These are phyloP conservation scores for Nymphicus hollandicus DNA, from an alignment of 2,113 vertebrate species.

Conservation along the genomic window DNA sequence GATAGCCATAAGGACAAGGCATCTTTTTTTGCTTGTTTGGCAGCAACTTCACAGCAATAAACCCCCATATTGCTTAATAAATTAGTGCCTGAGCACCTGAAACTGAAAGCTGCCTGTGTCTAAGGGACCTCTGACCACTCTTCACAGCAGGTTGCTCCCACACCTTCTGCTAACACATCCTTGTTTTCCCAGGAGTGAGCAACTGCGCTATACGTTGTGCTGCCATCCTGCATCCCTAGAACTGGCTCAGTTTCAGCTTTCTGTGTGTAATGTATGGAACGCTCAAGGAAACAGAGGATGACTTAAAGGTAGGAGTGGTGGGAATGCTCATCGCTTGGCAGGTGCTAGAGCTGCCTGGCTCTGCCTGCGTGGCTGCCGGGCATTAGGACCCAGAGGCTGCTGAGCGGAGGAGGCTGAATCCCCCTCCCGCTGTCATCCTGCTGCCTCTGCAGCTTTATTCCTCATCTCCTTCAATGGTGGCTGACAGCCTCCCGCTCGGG, in stretches of 20 bases:
- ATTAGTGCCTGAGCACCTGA: not conserved
- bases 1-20: not conserved
- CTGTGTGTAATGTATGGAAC: not conserved
- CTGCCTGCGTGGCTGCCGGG: not conserved
- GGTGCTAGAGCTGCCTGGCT: not conserved
- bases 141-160: not conserved
- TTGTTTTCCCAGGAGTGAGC: not conserved
- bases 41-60: not conserved
- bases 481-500: slow-evolving; percentile 23
- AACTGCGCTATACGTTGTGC: not conserved
- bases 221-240: not conserved
- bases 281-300: not conserved
- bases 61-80: not conserved
- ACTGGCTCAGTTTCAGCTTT: not conserved
- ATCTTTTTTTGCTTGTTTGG: not conserved
- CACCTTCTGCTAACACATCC: not conserved
- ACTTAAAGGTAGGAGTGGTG: not conserved
- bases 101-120: not conserved
- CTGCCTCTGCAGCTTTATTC: slow-evolving; percentile 62
- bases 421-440: slow-evolving; percentile 11
- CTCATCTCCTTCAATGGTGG: slow-evolving; percentile 55
- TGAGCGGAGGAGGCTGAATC: slow-evolving; percentile 58
- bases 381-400: slow-evolving; percentile 74
- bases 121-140: not conserved
- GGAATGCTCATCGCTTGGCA: not conserved